Percentiles rank a stretch among this genome's conserved stretches.
Evolutionary conservation across 2,113 vertebrate genomes (phyloP).

Genomic region (Oostethus manadensis): DNA sequence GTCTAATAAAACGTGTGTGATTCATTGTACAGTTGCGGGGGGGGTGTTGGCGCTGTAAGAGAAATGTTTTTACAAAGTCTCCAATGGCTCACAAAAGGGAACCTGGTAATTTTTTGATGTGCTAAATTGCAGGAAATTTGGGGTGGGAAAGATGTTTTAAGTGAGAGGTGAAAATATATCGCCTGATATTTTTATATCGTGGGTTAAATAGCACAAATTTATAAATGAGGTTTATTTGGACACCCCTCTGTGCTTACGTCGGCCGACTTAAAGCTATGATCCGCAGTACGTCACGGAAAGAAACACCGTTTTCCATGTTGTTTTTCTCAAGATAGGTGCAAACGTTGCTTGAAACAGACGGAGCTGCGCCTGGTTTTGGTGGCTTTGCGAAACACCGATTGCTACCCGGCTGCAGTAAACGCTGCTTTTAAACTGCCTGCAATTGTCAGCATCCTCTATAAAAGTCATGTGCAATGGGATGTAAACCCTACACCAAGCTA

Average conservation of each 20-base stretch:
- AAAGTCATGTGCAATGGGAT: background rate
- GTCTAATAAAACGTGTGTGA: constrained; percentile 31
- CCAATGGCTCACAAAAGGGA: background rate
- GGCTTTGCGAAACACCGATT: background rate
- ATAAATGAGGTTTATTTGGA: background rate
- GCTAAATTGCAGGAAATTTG: background rate
- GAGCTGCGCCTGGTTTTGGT: background rate
- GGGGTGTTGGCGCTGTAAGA: background rate
- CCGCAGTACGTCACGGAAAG: background rate
- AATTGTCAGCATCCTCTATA: background rate
- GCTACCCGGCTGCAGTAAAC: background rate
- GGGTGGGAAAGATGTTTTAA: background rate
- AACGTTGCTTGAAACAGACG: background rate
- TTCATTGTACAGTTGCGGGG: background rate
- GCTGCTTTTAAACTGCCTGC: background rate
- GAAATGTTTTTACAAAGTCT: background rate
- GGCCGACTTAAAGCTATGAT: background rate
- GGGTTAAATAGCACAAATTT: background rate
- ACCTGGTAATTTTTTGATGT: background rate
- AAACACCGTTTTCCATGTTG: background rate
- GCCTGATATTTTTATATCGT: constrained; percentile 7
- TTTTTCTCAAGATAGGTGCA: background rate
- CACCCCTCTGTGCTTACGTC: background rate
- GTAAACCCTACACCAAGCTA: constrained; percentile 2
- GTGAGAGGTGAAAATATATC: background rate